phyloP scores from a whole-genome alignment of 2,888 invertebrate species.

The Elysia crispata region DNA sequence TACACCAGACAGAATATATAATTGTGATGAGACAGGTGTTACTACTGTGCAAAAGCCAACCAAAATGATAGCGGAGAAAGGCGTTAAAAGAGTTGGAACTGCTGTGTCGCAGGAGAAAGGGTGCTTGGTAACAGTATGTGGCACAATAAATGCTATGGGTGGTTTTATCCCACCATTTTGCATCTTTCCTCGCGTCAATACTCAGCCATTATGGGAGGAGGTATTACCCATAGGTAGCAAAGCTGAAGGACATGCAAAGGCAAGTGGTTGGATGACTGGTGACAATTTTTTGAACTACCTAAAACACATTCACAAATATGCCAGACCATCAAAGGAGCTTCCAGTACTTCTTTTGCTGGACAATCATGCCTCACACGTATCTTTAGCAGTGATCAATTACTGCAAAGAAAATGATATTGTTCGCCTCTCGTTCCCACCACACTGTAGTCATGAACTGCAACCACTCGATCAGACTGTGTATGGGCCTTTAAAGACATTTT shows the following conservation, averaged over 20 bases:
- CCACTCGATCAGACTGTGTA: conserved; percentile 47
- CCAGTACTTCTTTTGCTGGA: conserved; percentile 44
- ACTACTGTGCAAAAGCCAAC: conserved; percentile 32
- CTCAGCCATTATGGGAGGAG: too few species aligned
- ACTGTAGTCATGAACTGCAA: conserved; percentile 45
- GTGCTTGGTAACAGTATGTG: conserved; percentile 44
- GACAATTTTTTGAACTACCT: conserved; percentile 40
- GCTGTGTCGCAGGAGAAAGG: conserved; percentile 50
- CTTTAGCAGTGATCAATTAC: background rate
- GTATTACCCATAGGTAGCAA: conserved; percentile 39
- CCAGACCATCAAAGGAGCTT: conserved; percentile 21
- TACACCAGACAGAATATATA: conserved; percentile 10
- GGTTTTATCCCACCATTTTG: conserved; percentile 43
- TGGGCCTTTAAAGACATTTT: conserved; percentile 47
- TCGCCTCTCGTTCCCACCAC: conserved; percentile 48
- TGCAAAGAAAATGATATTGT: conserved; percentile 31
- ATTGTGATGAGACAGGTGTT: conserved; percentile 38
- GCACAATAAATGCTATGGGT: conserved; percentile 47
- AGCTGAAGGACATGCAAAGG: conserved; percentile 14
- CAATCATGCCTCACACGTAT: conserved; percentile 31
- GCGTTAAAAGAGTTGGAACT: conserved; percentile 27
- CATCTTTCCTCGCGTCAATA: conserved; percentile 49
- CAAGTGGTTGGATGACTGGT: conserved; percentile 51
- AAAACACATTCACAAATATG: conserved; percentile 41
- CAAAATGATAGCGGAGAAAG: conserved; percentile 27